Evolutionary conservation across 2,888 invertebrate genomes (phyloP), one percentile per base, ranked within the genome.

Genomic region (Chaitophorus viminalis): DNA sequence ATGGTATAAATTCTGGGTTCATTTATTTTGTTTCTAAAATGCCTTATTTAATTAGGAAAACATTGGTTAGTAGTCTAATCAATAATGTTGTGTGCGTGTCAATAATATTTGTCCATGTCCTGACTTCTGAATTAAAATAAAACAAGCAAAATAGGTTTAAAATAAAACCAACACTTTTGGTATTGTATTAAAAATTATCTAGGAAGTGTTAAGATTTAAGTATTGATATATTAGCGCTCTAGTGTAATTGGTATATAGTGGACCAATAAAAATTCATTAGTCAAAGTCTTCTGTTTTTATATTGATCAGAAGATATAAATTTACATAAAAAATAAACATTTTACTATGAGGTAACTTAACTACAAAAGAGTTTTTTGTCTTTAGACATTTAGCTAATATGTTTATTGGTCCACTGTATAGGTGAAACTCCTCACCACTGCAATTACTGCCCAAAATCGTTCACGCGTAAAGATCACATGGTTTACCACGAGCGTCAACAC

Each of bases 371-470:
- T 87, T 87, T 87, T 87, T 87, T 87, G 79, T 87, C 87, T 79
- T 79, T 87, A 74, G 87, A 81, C 87, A 87, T 87, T 87, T 81
- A 87, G 81, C 87, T 87, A 87, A 87, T 87, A 74, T 87, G 87
- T 87, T 87, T 87, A 87, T 87, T 87, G 87, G 87, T 87, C 87
- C 87, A 87, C 87, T 87, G 81, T 87, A 87, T 87, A 88, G 83
- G 94, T 93, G 91, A 90, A 89, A 90, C 90, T n/a, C 90, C 90
- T 36, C 90, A 90, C 90, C 90, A 96, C 90, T 96, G 96, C 92
- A 95, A 95, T 92, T 96, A 94, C 93, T 96, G 96, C 92, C 94
- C 95, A 90, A 96, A 96, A 92, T 95, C 96, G 89, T 96, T 96
- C 93, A 96, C 96, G 89, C 93, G 96, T 90, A 95, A 96, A 91